Evolutionary conservation across 1,140 invertebrate species (phyloP), one percentile per base, ranked within the genome.

Genomic region (Solenopsis invicta): DNA sequence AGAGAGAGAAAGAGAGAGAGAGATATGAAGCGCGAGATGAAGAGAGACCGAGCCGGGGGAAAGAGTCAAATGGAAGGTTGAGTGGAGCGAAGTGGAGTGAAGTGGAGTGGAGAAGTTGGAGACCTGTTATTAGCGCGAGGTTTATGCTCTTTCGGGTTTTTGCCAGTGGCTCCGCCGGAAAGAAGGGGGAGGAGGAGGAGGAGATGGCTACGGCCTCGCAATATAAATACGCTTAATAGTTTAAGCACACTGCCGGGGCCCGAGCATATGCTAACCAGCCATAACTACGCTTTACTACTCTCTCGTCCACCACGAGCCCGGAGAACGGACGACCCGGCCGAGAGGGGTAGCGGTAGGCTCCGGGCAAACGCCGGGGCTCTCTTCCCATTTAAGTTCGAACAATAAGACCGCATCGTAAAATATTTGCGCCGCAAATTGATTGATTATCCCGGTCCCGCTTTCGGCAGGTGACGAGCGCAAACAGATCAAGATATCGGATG

Each of bases 191-290:
- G 81, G 41, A 18, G 21, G 78, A 29, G 78, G 67, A 85, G 75
- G 91, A 94, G 92, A 94, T 91, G 93, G 90, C 88, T 91, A 91
- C 90, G 91, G 92, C 90, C 90, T 94, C 93, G 94, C 93, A 95
- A 95, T 95, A 95, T 95, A 95, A 95, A 95, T 95, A 95, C 94
- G 93, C 93, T 95, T 95, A 94, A 95, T 95, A 95, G 94, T 95
- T 95, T 95, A 95, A 95, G 94, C 93, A 94, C 93, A 94, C 93
- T 92, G 92, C 91, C 90, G 87, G 90, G 90, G 88, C 91, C 87
- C 85, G 64, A 84, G 92, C 92, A 92, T 95, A 95, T 95, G 94
- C 94, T 95, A 95, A 95, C 94, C 94, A 95, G 94, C 93, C 92
- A 94, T 95, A 95, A 95, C 94, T 93, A 93, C 92, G 90, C 85